Percentiles rank a stretch among this genome's conserved stretches.
These are phyloP conservation scores for Phanerotoma sp. DNA, from an alignment of 2,888 invertebrate species.

Conservation along the genomic window DNA sequence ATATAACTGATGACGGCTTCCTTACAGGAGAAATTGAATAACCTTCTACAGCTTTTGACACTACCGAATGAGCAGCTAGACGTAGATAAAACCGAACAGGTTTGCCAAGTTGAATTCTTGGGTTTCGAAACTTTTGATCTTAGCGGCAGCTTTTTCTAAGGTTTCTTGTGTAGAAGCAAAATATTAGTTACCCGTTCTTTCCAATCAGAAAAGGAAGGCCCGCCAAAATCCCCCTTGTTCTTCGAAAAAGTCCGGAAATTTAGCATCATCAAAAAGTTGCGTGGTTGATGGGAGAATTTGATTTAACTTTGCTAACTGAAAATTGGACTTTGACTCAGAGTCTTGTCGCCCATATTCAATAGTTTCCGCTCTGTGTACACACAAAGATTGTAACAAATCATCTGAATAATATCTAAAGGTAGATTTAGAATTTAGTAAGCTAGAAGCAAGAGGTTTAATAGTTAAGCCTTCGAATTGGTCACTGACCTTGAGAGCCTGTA, in stretches of 20 bases:
- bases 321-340: slow-evolving; percentile 5
- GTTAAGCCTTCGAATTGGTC: neutral
- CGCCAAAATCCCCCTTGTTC: slow-evolving; percentile 1
- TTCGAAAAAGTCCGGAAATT: slow-evolving; percentile 3
- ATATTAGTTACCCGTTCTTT: too few species aligned
- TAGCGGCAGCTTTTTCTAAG: too few species aligned
- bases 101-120: too few species aligned
- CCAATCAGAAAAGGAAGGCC: too few species aligned
- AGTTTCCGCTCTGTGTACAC: slow-evolving; percentile 7
- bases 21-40: too few species aligned
- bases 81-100: too few species aligned
- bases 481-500: neutral
- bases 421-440: neutral
- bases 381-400: neutral
- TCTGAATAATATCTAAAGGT: neutral
- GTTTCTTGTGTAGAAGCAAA: too few species aligned
- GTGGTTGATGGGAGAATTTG: slow-evolving; percentile 18
- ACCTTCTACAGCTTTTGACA: too few species aligned
- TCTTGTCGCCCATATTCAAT: slow-evolving; percentile 9
- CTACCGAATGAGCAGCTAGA: too few species aligned
- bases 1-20: too few species aligned
- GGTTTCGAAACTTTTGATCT: too few species aligned
- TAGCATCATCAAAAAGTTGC: slow-evolving; percentile 19
- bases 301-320: slow-evolving; percentile 1
- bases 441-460: neutral